Evolutionary conservation across 2,113 vertebrate species (phyloP), one percentile per base, ranked within the genome.

Genomic region (Sinocyclocheilus rhinocerous): DNA sequence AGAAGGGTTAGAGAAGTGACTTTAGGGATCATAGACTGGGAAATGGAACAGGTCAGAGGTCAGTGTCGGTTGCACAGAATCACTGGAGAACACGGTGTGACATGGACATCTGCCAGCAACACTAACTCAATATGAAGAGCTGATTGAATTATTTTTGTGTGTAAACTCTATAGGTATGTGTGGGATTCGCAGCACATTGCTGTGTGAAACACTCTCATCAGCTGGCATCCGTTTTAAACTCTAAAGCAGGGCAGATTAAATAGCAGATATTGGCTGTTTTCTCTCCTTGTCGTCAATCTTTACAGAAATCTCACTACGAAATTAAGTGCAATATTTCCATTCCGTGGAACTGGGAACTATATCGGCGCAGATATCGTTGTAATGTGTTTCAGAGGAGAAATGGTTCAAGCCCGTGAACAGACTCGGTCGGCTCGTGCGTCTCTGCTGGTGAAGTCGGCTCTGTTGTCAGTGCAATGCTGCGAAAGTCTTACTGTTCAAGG

Each of bases 381-480:
- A 33, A 22, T 72, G 16, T 0, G 2, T 42, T 22, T 26, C 79
- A 65, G 39, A 65, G 39, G n/a, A 18, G 59, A 65, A 65, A 29
- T 10, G 22, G 26, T 10, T 10, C 13, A 39, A 39, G 76, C 29
- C 16, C 13, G 9, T 45, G 42, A 45, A 45, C 42, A 15, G 42
- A 48, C 18, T 48, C 15, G 70, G 7, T 55, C 70, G 4, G 10
- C 15, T 26, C 9, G 72, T 76, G 72, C 6, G 15, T 69, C 33
- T 86, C 73, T 65, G 79, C 88, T 76, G 95, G 94, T 93, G 94
- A 93, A 95, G 92, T 95, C 95, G 93, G 87, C 93, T 95, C 93
- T 91, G 92, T 93, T 91, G 90, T 94, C 88, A 89, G 88, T 91
- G 87, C 93, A 89, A 89, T 89, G 89, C 90, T 89, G 86, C 90